A percentile compares a stretch with the other conserved stretches of the same genome.
phyloP scores from a whole-genome alignment of 2,888 invertebrate genomes.

The Carabus problematicus region DNA sequence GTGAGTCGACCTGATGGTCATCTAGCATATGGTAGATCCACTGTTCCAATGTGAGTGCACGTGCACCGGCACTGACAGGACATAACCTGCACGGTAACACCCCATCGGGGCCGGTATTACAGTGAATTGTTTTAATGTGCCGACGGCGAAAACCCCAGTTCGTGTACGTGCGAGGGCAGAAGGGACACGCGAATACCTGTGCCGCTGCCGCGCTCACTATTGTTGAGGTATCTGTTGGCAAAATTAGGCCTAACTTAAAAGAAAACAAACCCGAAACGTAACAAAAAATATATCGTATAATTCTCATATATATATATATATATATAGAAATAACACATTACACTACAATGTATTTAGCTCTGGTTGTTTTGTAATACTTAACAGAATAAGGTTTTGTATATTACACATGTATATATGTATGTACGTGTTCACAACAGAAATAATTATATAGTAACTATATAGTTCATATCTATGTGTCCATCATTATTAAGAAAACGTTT shows the following conservation, averaged over 20 bases:
- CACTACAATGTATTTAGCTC: constrained; percentile 32
- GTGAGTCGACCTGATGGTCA: constrained; percentile 58
- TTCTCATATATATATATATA: neutral
- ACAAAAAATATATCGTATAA: constrained; percentile 35
- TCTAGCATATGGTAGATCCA: constrained; percentile 69
- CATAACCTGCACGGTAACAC: constrained; percentile 67
- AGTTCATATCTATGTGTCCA: neutral
- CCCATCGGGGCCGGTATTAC: constrained; percentile 47
- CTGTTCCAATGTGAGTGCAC: constrained; percentile 63
- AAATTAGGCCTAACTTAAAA: constrained; percentile 22
- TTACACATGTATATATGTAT: constrained; percentile 5
- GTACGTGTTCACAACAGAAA: constrained; percentile 22
- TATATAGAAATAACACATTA: constrained; percentile 28
- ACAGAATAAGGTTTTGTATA: constrained; percentile 2
- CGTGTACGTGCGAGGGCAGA: constrained; percentile 69
- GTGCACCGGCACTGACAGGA: constrained; percentile 52
- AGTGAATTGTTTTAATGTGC: constrained; percentile 69
- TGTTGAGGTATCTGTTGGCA: constrained; percentile 32
- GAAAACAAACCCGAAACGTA: constrained; percentile 28
- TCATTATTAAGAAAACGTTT: constrained; percentile 31
- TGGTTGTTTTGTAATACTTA: too few species aligned
- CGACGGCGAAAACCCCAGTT: constrained; percentile 71
- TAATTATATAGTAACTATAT: neutral
- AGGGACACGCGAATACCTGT: constrained; percentile 67
- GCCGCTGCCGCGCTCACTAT: constrained; percentile 1